Percentiles rank a stretch among this genome's conserved stretches.
Conservation (phyloP, 2,113 vertebrate genomes). For the Anoura caudifer region DNA sequence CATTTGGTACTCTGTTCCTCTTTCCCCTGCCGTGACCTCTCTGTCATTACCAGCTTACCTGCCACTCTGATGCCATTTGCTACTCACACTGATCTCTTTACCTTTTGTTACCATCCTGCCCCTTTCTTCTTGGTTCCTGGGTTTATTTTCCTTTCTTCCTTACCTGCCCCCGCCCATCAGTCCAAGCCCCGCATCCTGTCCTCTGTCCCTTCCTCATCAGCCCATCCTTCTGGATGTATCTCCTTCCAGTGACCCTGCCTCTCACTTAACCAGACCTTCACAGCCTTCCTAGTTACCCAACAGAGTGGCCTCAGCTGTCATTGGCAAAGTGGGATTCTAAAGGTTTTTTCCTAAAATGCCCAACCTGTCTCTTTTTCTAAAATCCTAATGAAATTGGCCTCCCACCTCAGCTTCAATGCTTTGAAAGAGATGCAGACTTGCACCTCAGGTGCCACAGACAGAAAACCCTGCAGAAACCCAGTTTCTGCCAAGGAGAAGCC, state of each 20-base stretch:
- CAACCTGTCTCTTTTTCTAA: neutral
- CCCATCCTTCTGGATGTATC: neutral
- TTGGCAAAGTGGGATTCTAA: neutral
- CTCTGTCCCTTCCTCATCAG: neutral
- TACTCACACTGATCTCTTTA: neutral
- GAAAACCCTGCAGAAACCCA: neutral
- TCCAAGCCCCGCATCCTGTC: neutral
- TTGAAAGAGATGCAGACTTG: neutral
- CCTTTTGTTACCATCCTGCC: neutral
- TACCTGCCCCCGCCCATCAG: no score
- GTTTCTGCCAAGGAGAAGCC: neutral
- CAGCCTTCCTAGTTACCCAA: neutral
- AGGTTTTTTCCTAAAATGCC: neutral
- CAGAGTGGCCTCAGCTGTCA: neutral
- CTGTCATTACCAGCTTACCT: neutral
- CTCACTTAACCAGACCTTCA: neutral
- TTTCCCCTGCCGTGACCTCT: neutral
- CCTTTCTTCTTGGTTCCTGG: neutral
- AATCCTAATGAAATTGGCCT: neutral
- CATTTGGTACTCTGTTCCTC: accelerated
- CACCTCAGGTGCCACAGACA: accelerated
- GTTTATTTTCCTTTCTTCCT: neutral
- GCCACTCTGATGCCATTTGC: no score
- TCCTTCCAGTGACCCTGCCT: neutral
- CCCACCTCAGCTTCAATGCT: neutral